Percentiles rank a stretch among this genome's conserved stretches.
Conservation (phyloP, 2,797 vertebrate genomes). For the Acropternis orthonyx region DNA sequence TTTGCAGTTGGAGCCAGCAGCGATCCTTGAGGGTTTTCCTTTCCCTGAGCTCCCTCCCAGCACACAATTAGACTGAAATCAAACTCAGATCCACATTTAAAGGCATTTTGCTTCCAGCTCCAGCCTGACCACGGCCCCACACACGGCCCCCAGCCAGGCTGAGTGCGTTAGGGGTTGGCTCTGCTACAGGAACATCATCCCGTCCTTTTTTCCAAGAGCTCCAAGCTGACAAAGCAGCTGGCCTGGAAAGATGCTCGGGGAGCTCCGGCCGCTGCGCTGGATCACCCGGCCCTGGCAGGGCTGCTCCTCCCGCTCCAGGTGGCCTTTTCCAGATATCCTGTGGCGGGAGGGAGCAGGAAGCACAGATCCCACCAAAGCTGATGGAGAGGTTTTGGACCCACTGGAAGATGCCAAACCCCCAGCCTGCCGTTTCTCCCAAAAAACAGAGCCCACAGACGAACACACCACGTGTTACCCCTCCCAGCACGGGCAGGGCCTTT, state of each 20-base stretch:
- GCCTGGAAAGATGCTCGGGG: neutral
- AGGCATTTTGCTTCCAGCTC: neutral
- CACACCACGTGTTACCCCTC: rapidly evolving
- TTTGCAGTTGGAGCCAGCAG: neutral
- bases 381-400: rapidly evolving
- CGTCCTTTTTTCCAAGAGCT: neutral
- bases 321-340: neutral
- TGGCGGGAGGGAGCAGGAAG: neutral
- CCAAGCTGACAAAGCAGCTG: constrained; percentile 50
- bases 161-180: neutral
- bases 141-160: neutral
- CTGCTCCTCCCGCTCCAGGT: neutral
- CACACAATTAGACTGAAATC: neutral
- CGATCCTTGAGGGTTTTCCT: neutral
- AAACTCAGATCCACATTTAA: neutral
- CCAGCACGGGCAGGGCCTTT: neutral
- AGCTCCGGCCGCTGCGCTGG: neutral
- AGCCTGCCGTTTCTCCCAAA: rapidly evolving
- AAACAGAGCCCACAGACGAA: rapidly evolving
- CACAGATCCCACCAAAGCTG: neutral
- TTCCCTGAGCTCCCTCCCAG: neutral
- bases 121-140: neutral
- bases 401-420: neutral
- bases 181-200: constrained; percentile 12
- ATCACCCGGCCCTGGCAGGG: neutral